Percentiles rank a stretch among this genome's conserved stretches.
phyloP scores from a whole-genome alignment of 2,113 vertebrate genomes.

The Podocnemis expansa region DNA sequence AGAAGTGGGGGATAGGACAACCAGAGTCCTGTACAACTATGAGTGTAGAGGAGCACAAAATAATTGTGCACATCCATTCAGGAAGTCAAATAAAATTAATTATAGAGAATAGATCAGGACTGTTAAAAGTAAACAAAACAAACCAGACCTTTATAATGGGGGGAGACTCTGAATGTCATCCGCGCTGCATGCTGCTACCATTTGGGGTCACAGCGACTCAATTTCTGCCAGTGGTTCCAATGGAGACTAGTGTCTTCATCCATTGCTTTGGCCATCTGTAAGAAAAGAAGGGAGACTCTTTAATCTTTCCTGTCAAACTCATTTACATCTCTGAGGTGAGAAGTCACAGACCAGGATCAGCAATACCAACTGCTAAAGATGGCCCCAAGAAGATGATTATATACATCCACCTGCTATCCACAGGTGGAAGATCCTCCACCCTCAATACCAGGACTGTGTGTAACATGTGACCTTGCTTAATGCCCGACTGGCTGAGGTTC shows the following conservation, averaged over 20 bases:
- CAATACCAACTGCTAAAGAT: neutral
- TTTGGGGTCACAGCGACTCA: neutral
- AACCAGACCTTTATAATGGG: neutral
- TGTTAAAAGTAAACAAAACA: neutral
- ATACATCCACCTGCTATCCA: neutral
- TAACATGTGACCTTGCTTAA: neutral
- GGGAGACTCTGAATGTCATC: neutral
- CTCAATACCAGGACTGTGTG: neutral
- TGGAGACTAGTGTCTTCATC: neutral
- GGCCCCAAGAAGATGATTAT: neutral
- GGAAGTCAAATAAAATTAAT: fast-evolving
- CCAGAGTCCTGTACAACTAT: conserved; percentile 49
- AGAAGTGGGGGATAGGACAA: neutral
- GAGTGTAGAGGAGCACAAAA: fast-evolving
- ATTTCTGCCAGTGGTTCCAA: neutral
- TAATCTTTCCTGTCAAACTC: neutral
- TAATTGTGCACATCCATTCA: fast-evolving
- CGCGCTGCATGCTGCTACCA: neutral
- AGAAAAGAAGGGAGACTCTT: neutral
- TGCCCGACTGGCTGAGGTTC: neutral
- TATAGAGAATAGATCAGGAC: fast-evolving
- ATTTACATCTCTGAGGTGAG: neutral
- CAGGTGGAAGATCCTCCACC: neutral
- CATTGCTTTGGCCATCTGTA: neutral
- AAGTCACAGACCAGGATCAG: neutral